Evolutionary conservation across 2,113 vertebrate species (phyloP), one percentile per base, ranked within the genome.

Genomic region (Neomonachus schauinslandi): DNA sequence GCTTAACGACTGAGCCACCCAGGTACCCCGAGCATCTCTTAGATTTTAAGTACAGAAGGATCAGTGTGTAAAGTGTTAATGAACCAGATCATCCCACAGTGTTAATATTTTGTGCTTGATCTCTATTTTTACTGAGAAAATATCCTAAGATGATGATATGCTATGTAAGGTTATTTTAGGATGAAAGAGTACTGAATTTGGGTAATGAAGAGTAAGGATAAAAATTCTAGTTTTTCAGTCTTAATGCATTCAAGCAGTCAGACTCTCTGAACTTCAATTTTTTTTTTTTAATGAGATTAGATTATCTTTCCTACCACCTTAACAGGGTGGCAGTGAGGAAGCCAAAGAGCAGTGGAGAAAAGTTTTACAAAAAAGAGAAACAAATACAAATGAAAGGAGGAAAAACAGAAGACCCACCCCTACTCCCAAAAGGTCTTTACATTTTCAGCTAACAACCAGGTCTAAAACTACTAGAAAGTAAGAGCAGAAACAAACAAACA

Each of bases 61-160:
- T 33, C 13, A 5, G 4, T 2, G 2, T 83, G 31, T 31, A 46
- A 14, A 77, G 33, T 84, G 7, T 89, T 72, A 63, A 46, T 87
- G 85, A 86, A 67, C 10, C 6, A 89, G 55, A 39, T 59, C 55
- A 76, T 86, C 63, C 53, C 18, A 63, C 19, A 51, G 14, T 33
- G 8, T 77, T 33, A 90, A 83, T 87, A 87, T 28, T 82, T 15
- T 82, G 22, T 51, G 82, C 26, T 36, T 51, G 76, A 79, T 5
- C 11, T 92, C 72, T 71, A 77, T 49, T 5, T 8, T 82, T 79
- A 42, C 61, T 63, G 24, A 94, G 69, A 93, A 96, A 89, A 94
- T 74, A 57, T 51, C 12, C 26, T 69, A 31, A 49, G 36, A 63
- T n/a, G 22, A 90, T 82, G 80, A 53, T 39, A 90, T 42, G 26